Percentiles rank a stretch among this genome's conserved stretches.
These are phyloP conservation scores for Schmidtea mediterranea DNA, from an alignment of 1,140 invertebrate genomes.

Conservation along the genomic window DNA sequence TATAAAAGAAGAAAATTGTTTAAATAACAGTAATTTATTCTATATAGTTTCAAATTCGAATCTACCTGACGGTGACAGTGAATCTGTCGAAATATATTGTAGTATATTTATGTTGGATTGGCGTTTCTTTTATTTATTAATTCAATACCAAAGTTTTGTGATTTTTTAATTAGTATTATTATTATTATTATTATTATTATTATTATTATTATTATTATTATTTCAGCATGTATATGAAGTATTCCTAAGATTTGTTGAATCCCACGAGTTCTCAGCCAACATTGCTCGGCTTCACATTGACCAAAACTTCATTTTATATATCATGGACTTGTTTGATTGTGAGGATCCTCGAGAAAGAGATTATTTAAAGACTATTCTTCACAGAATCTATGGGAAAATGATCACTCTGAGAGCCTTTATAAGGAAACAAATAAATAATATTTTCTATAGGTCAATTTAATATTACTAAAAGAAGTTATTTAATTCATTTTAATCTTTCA, in stretches of 20 bases:
- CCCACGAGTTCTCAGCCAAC: slow-evolving; percentile 69
- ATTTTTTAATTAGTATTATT: no score
- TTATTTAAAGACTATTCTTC: slow-evolving; percentile 28
- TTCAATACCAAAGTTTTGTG: no score
- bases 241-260: slow-evolving; percentile 75
- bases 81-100: no score
- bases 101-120: no score
- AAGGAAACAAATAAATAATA: slow-evolving; percentile 30
- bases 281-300: slow-evolving; percentile 79
- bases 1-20: no score
- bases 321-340: slow-evolving; percentile 29
- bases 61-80: no score
- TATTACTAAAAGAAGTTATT: no score
- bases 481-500: slow-evolving; percentile 11
- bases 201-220: no score
- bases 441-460: slow-evolving; percentile 40
- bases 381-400: slow-evolving; percentile 30
- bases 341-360: slow-evolving; percentile 29
- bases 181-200: no score
- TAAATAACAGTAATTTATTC: no score
- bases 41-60: no score
- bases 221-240: slow-evolving; percentile 91
- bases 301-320: slow-evolving; percentile 67
- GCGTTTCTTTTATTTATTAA: no score
- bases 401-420: slow-evolving; percentile 27